Percentiles rank a stretch among this genome's conserved stretches.
Evolutionary conservation across 2,113 vertebrate genomes (phyloP).

Genomic region (Dissostichus mawsoni): DNA sequence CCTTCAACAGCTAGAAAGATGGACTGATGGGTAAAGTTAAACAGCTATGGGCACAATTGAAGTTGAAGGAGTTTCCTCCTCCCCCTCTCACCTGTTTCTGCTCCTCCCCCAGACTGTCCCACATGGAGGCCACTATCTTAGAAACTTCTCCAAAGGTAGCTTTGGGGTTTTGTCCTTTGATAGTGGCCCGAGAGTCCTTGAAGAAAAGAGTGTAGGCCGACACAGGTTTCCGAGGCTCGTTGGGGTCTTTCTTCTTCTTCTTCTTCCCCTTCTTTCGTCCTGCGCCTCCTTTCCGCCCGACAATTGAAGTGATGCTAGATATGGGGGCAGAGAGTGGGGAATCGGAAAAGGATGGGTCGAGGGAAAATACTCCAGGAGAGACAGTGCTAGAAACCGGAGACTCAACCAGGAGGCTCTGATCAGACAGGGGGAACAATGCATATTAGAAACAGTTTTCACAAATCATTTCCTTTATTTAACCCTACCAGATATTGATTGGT

Average conservation of each 20-base stretch:
- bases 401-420: slow-evolving; percentile 82
- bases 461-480: too few relatives aligned
- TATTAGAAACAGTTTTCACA: too few relatives aligned
- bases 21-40: background rate
- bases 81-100: slow-evolving; percentile 89
- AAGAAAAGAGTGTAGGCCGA: slow-evolving; percentile 94
- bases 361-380: slow-evolving; percentile 76
- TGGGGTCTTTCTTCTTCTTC: slow-evolving; percentile 86
- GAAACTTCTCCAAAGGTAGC: slow-evolving; percentile 94
- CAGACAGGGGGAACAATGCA: background rate
- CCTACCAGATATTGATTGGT: too few relatives aligned
- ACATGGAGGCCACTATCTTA: slow-evolving; percentile 95
- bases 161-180: slow-evolving; percentile 94
- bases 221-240: slow-evolving; percentile 91
- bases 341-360: slow-evolving; percentile 72
- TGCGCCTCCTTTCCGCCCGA: slow-evolving; percentile 72
- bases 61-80: background rate
- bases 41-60: too few relatives aligned
- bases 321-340: slow-evolving; percentile 37
- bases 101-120: slow-evolving; percentile 94
- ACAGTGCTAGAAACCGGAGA: slow-evolving; percentile 79
- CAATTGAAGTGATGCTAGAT: slow-evolving; percentile 66
- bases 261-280: slow-evolving; percentile 76
- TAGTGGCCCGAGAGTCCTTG: slow-evolving; percentile 93
- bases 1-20: background rate